Evolutionary conservation across 2,113 vertebrate species (phyloP).

Genomic region (Tupaia chinensis): DNA sequence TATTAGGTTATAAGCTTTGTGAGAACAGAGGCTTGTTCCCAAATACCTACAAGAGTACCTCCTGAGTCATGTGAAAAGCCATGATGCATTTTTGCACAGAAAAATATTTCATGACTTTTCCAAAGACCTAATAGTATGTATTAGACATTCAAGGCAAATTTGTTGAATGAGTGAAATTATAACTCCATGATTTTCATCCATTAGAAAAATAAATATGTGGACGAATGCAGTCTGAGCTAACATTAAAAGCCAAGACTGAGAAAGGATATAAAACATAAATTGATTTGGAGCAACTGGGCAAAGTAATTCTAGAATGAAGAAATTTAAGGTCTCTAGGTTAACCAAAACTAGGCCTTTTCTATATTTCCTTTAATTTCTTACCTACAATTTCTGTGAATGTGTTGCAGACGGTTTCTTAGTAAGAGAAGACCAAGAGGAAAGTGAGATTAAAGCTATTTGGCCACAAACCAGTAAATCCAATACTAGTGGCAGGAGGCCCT

Average conservation of each 20-base stretch:
- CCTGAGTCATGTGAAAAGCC: too few species aligned
- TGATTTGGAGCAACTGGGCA: background rate
- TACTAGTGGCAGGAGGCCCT: background rate
- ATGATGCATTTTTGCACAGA: too few species aligned
- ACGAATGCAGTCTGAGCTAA: background rate
- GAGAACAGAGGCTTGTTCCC: background rate
- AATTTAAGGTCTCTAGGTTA: background rate
- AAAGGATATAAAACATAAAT: background rate
- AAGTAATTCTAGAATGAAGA: background rate
- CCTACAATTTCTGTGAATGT: background rate
- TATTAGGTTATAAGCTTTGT: background rate
- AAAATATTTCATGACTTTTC: background rate
- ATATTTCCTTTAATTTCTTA: background rate
- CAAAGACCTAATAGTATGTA: background rate
- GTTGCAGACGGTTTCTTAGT: background rate
- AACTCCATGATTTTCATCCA: background rate
- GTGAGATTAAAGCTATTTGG: background rate
- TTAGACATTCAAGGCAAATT: background rate
- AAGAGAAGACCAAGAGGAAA: constrained; percentile 24
- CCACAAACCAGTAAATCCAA: background rate
- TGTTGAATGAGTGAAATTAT: background rate
- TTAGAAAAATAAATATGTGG: background rate
- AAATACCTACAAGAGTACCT: too few species aligned
- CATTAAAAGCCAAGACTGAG: background rate
- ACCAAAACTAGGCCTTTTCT: background rate